phyloP scores from a whole-genome alignment of 2,888 invertebrate genomes.

The Synergus laeviventris region DNA sequence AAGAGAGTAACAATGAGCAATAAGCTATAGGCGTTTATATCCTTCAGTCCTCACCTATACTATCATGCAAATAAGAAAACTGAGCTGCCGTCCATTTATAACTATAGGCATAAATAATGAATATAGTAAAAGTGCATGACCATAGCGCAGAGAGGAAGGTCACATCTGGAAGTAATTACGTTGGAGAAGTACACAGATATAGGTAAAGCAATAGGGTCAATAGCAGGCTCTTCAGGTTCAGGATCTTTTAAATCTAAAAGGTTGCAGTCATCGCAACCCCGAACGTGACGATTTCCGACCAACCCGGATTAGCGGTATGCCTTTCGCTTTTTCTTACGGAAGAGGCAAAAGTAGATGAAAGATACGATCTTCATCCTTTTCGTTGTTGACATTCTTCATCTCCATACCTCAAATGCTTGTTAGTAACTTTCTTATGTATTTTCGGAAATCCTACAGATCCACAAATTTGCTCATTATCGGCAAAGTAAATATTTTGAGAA shows the following conservation, averaged over 20 bases:
- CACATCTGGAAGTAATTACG: conserved; percentile 72
- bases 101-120: background rate
- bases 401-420: background rate
- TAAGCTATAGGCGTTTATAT: background rate
- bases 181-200: background rate
- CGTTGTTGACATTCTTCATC: background rate
- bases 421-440: conserved; percentile 2
- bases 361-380: conserved; percentile 53
- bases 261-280: conserved; percentile 40
- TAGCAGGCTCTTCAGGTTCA: background rate
- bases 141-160: background rate
- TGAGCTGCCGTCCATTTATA: background rate
- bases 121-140: background rate
- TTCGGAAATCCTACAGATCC: background rate
- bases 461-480: background rate
- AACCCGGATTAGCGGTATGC: conserved; percentile 64
- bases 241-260: conserved; percentile 38
- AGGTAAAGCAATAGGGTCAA: conserved; percentile 1
- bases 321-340: conserved; percentile 52
- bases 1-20: background rate
- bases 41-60: background rate
- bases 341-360: conserved; percentile 41
- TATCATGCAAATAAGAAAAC: background rate
- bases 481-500: background rate
- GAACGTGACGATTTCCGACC: conserved; percentile 64